Conservation (phyloP, 2,113 vertebrate genomes). For the Gobio gobio region DNA sequence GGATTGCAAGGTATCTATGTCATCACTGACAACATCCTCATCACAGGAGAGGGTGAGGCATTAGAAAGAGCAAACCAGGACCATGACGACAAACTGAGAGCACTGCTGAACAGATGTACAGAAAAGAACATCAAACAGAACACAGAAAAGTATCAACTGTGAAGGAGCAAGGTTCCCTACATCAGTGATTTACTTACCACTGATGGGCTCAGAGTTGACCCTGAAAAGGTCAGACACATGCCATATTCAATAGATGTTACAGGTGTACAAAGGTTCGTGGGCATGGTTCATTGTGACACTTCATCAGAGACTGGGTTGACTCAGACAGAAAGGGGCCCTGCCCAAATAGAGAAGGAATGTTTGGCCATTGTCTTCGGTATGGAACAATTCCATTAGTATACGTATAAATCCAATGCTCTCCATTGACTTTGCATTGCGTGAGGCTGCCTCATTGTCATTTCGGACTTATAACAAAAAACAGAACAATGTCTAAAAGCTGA, state of each 20-base stretch:
- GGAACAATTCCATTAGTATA: too few species aligned
- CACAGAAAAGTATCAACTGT: slow-evolving; percentile 32
- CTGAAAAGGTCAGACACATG: slow-evolving; percentile 46
- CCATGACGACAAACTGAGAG: slow-evolving; percentile 18
- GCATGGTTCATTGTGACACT: too few species aligned
- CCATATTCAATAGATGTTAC: slow-evolving; percentile 32
- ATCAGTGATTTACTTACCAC: slow-evolving; percentile 39
- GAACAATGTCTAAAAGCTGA: too few species aligned
- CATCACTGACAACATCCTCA: neutral
- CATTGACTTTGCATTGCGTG: too few species aligned
- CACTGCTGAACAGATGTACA: slow-evolving; percentile 8
- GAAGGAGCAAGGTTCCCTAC: slow-evolving; percentile 32
- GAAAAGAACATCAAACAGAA: slow-evolving; percentile 47
- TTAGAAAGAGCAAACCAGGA: neutral
- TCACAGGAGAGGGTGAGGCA: slow-evolving; percentile 12
- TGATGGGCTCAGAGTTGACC: slow-evolving; percentile 20
- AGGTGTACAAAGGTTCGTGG: slow-evolving; percentile 26
- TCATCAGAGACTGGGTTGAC: too few species aligned
- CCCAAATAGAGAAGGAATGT: too few species aligned
- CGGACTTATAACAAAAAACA: too few species aligned
- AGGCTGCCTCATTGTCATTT: too few species aligned
- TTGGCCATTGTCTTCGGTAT: too few species aligned
- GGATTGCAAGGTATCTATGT: neutral
- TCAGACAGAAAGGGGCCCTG: too few species aligned
- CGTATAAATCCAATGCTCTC: too few species aligned